These are phyloP conservation scores for Liolophura sinensis DNA, from an alignment of 1,140 invertebrate species.

Conservation along the genomic window DNA sequence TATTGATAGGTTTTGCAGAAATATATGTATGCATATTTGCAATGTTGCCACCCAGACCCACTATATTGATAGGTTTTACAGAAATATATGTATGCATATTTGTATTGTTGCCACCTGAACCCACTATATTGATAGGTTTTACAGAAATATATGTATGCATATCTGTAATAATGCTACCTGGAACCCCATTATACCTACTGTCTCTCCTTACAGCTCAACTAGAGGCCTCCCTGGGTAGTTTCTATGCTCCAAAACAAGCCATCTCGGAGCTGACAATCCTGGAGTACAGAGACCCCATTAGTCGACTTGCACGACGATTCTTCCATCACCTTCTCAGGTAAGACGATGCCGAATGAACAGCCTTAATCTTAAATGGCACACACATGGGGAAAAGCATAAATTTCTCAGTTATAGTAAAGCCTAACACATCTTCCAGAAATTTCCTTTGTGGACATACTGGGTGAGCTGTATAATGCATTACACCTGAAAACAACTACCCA, in stretches of 20 bases:
- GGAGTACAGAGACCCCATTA: conserved; percentile 73
- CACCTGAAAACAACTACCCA: no score
- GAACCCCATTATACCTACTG: not conserved
- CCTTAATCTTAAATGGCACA: not conserved
- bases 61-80: no score
- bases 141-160: not conserved
- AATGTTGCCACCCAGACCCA: no score
- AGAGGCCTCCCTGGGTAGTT: conserved; percentile 73
- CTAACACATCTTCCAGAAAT: no score
- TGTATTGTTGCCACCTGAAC: no score
- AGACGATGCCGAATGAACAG: conserved; percentile 19
- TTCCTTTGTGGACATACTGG: no score
- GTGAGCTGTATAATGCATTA: no score
- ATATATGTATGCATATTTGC: not conserved
- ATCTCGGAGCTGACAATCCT: conserved; percentile 71
- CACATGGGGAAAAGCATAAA: no score
- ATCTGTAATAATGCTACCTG: not conserved
- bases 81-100: no score
- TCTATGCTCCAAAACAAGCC: conserved; percentile 67
- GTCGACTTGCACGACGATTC: conserved; percentile 74
- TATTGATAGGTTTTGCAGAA: not conserved
- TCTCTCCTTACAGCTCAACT: conserved; percentile 61
- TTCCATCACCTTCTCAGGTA: conserved; percentile 78
- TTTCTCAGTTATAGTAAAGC: no score
- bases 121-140: not conserved